A percentile compares a stretch with the other conserved stretches of the same genome.
phyloP scores from a whole-genome alignment of 1,140 invertebrate genomes.

The Drosophila guanche region DNA sequence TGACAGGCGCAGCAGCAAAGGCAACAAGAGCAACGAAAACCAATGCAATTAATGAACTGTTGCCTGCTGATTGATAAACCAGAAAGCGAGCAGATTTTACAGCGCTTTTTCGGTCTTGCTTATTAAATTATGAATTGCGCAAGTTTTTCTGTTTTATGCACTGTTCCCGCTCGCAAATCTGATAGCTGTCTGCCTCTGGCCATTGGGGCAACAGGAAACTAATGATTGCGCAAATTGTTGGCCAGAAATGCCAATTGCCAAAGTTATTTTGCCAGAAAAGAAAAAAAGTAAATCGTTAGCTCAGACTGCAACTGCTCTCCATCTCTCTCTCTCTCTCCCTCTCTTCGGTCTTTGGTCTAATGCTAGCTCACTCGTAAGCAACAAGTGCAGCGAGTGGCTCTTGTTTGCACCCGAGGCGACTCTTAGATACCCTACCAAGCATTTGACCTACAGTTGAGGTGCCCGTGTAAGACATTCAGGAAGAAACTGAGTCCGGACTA shows the following conservation, averaged over 20 bases:
- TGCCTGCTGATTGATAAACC: slow-evolving; percentile 55
- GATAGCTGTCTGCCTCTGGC: slow-evolving; percentile 37
- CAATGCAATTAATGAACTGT: slow-evolving; percentile 65
- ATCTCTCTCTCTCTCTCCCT: slow-evolving; percentile 20
- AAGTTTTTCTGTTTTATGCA: slow-evolving; percentile 57
- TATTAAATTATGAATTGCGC: slow-evolving; percentile 70
- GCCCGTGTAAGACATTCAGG: too few species aligned
- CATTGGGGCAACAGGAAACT: slow-evolving; percentile 72
- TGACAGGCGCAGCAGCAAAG: slow-evolving; percentile 47
- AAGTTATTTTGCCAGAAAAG: slow-evolving; percentile 55
- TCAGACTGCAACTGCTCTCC: background rate
- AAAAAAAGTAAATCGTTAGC: slow-evolving; percentile 30
- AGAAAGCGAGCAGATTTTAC: slow-evolving; percentile 60
- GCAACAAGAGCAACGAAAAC: slow-evolving; percentile 20
- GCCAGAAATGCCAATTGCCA: slow-evolving; percentile 69
- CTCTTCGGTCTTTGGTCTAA: slow-evolving; percentile 7
- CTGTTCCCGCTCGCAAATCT: slow-evolving; percentile 50
- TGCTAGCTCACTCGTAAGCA: slow-evolving; percentile 26
- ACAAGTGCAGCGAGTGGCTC: slow-evolving; percentile 35
- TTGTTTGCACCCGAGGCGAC: background rate
- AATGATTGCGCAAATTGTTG: slow-evolving; percentile 76
- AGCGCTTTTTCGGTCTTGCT: slow-evolving; percentile 34
- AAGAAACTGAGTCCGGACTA: background rate
- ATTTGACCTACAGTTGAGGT: too few species aligned
- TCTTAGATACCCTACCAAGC: slow-evolving; percentile 10